These are phyloP conservation scores for Philopotamus ludificatus DNA, from an alignment of 1,140 invertebrate species.

Conservation along the genomic window DNA sequence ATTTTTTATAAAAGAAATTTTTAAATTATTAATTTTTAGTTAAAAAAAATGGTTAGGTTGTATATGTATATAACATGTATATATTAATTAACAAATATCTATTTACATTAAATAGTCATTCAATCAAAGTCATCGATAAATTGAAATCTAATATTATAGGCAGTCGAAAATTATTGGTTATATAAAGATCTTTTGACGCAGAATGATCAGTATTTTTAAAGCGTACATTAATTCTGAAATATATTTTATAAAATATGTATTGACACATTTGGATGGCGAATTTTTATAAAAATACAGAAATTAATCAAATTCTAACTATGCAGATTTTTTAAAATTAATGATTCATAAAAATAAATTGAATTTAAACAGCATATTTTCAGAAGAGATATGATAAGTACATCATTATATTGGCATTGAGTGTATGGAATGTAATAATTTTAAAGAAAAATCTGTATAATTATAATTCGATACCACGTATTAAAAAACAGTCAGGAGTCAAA, in stretches of 20 bases:
- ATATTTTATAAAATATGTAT: not conserved
- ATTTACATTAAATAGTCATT: constrained; percentile 37
- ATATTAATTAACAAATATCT: constrained; percentile 40
- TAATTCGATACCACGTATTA: too few relatives aligned
- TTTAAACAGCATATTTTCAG: too few relatives aligned
- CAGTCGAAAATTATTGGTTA: constrained; percentile 21
- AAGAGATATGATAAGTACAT: too few relatives aligned
- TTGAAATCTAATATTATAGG: constrained; percentile 13
- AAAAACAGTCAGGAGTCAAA: too few relatives aligned
- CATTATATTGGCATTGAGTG: too few relatives aligned
- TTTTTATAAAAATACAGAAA: not conserved
- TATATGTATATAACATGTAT: too few relatives aligned
- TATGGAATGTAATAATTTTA: too few relatives aligned
- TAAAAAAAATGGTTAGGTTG: constrained; percentile 35
- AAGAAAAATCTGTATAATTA: too few relatives aligned
- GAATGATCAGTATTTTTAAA: constrained; percentile 19
- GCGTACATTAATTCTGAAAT: constrained; percentile 8
- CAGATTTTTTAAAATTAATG: too few relatives aligned
- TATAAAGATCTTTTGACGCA: constrained; percentile 10
- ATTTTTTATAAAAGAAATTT: constrained; percentile 38
- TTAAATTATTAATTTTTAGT: constrained; percentile 40
- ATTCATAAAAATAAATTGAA: not conserved
- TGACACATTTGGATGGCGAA: constrained; percentile 2
- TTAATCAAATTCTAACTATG: not conserved
- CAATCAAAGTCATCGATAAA: constrained; percentile 9